phyloP scores from a whole-genome alignment of 2,888 invertebrate genomes.

The Diadegma fenestrale region DNA sequence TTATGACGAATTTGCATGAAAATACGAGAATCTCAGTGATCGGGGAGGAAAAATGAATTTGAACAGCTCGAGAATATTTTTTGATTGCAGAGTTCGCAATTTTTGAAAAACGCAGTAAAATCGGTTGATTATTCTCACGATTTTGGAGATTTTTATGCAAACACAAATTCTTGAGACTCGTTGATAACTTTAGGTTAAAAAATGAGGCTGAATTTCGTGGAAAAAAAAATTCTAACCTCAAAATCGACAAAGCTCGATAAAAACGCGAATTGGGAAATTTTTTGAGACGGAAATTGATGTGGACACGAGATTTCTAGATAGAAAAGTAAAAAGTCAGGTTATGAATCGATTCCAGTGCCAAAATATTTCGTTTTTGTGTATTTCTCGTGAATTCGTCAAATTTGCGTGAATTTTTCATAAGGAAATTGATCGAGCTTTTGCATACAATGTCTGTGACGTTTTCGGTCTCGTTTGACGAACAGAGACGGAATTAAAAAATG shows the following conservation, averaged over 20 bases:
- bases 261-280: neutral
- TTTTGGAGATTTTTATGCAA: neutral
- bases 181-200: neutral
- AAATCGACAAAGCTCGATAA: neutral
- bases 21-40: neutral
- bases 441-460: conserved; percentile 2
- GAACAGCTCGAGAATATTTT: neutral
- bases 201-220: neutral
- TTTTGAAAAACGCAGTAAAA: neutral
- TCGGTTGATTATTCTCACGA: neutral
- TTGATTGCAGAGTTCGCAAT: neutral
- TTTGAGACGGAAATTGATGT: neutral
- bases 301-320: neutral
- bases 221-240: neutral
- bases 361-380: neutral
- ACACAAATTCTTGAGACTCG: neutral
- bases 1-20: neutral
- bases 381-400: neutral
- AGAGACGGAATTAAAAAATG: neutral
- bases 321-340: neutral
- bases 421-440: neutral
- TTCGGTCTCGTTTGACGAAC: neutral
- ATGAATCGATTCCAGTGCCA: neutral
- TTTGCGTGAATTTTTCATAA: neutral
- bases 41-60: neutral